Evolutionary conservation across 2,797 vertebrate genomes (phyloP).

Genomic region (Amblyraja radiata): DNA sequence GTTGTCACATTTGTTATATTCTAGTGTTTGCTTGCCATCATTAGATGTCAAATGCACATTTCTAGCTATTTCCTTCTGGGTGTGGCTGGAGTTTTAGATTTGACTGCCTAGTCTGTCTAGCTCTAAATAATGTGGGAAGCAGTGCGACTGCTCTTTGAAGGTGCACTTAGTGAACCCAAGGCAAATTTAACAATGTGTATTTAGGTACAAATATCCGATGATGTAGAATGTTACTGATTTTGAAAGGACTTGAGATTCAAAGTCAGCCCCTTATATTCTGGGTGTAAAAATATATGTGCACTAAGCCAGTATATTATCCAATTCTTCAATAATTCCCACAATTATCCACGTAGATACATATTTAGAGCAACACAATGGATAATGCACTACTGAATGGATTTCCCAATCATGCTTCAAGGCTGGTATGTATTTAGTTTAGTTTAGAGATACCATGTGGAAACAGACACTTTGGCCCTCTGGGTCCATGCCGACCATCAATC

Average conservation of each 20-base stretch:
- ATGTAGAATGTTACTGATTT: not conserved
- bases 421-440: not conserved
- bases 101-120: not conserved
- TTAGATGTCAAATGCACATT: not conserved
- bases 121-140: not conserved
- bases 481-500: too few species aligned
- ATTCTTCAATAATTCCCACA: not conserved
- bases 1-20: not conserved
- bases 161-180: not conserved
- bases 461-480: too few species aligned
- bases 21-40: not conserved
- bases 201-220: not conserved
- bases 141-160: not conserved
- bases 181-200: not conserved
- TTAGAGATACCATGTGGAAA: not conserved
- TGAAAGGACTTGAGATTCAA: constrained; percentile 8
- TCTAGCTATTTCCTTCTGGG: not conserved
- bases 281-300: not conserved
- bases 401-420: not conserved
- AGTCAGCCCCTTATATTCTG: not conserved
- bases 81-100: not conserved
- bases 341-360: not conserved
- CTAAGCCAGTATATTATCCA: not conserved
- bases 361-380: constrained; percentile 10
- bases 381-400: not conserved